Conservation (phyloP, 2,797 vertebrate species). For the Heliangelus exortis region DNA sequence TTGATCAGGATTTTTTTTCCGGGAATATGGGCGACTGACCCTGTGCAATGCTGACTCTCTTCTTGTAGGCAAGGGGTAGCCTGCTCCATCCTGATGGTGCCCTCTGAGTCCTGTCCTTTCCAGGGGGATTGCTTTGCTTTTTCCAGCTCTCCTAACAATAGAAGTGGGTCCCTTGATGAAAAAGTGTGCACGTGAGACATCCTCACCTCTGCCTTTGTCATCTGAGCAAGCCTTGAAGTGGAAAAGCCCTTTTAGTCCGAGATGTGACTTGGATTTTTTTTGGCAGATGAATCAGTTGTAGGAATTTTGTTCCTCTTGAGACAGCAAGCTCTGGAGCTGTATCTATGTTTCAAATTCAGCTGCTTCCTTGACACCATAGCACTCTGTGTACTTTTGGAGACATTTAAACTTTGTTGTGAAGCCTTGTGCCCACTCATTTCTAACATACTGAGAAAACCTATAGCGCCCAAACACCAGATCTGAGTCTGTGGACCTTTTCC, state of each 20-base stretch:
- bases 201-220: neutral
- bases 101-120: neutral
- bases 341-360: neutral
- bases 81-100: fast-evolving
- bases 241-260: neutral
- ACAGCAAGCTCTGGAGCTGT: neutral
- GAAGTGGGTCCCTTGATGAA: neutral
- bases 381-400: neutral
- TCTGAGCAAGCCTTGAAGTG: constrained; percentile 23
- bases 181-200: constrained; percentile 25
- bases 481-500: neutral
- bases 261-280: neutral
- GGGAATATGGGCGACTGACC: neutral
- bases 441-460: neutral
- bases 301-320: neutral
- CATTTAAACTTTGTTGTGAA: neutral
- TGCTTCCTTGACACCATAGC: neutral
- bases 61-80: neutral
- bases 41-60: neutral
- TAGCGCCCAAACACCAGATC: neutral
- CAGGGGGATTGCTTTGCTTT: neutral
- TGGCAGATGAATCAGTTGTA: neutral
- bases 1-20: neutral
- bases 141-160: neutral
- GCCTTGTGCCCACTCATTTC: neutral